Evolutionary conservation across 1,140 invertebrate species (phyloP).

Genomic region (Danaus plexippus): DNA sequence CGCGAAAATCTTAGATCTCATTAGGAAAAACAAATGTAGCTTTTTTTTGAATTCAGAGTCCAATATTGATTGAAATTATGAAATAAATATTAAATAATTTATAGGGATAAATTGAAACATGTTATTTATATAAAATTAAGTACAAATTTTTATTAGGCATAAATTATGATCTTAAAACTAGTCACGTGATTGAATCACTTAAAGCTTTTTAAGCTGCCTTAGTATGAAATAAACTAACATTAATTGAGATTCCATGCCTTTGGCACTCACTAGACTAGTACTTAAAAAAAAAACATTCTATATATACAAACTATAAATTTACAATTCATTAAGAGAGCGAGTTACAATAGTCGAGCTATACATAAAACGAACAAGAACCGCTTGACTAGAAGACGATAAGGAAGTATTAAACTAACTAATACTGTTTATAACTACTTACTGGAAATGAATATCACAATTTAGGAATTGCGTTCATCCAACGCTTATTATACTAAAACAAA

Average conservation of each 20-base stretch:
- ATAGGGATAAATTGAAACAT: conserved; percentile 17
- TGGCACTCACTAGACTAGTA: conserved; percentile 60
- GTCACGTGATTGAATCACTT: conserved; percentile 55
- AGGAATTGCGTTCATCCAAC: conserved; percentile 54
- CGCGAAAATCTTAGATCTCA: too few species aligned
- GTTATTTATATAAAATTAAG: conserved; percentile 26
- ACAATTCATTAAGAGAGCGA: conserved; percentile 2
- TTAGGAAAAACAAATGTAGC: too few species aligned
- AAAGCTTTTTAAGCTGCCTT: conserved; percentile 52
- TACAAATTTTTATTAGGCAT: conserved; percentile 35
- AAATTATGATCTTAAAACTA: conserved; percentile 30
- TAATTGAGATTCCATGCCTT: conserved; percentile 59
- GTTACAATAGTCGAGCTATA: conserved; percentile 30
- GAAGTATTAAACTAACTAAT: conserved; percentile 27
- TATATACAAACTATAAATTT: conserved; percentile 8
- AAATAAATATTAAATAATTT: background rate
- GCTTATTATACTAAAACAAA: conserved; percentile 34
- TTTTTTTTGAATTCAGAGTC: too few species aligned
- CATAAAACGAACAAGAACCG: conserved; percentile 26
- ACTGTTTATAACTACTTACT: conserved; percentile 32
- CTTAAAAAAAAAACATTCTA: conserved; percentile 24
- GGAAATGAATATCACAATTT: conserved; percentile 64
- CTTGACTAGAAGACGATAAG: conserved; percentile 58
- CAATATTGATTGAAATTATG: too few species aligned
- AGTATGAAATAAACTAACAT: conserved; percentile 31